phyloP scores from a whole-genome alignment of 2,113 vertebrate species.

The Apteryx mantelli region DNA sequence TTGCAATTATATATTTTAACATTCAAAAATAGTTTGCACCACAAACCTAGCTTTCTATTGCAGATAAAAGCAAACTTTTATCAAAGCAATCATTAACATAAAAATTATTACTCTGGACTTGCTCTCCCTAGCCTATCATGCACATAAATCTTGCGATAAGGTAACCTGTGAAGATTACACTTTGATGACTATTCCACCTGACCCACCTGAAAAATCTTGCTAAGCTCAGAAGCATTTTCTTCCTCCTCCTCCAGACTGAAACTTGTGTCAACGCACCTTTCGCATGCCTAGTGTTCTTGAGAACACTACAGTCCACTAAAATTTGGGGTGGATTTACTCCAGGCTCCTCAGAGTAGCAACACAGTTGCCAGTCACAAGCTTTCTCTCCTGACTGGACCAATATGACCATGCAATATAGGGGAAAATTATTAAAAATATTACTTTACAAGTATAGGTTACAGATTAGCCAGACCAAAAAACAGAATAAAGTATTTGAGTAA shows the following conservation, averaged over 20 bases:
- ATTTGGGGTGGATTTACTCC: background rate
- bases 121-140: background rate
- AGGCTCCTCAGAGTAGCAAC: background rate
- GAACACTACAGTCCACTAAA: background rate
- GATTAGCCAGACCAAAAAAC: background rate
- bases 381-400: background rate
- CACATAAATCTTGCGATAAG: background rate
- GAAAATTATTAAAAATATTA: background rate
- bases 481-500: background rate
- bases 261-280: background rate
- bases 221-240: background rate
- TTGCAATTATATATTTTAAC: background rate
- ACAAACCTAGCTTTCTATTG: background rate
- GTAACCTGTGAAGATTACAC: background rate
- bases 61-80: background rate
- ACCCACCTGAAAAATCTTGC: background rate
- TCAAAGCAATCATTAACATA: background rate
- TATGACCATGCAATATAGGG: rapidly evolving
- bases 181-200: background rate
- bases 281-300: background rate
- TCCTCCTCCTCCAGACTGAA: background rate
- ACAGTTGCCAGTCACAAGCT: background rate
- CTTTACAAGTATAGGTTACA: background rate
- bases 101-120: background rate
- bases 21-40: background rate